These are phyloP conservation scores for Drosophila truncata DNA, from an alignment of 1,140 invertebrate species.

Conservation along the genomic window DNA sequence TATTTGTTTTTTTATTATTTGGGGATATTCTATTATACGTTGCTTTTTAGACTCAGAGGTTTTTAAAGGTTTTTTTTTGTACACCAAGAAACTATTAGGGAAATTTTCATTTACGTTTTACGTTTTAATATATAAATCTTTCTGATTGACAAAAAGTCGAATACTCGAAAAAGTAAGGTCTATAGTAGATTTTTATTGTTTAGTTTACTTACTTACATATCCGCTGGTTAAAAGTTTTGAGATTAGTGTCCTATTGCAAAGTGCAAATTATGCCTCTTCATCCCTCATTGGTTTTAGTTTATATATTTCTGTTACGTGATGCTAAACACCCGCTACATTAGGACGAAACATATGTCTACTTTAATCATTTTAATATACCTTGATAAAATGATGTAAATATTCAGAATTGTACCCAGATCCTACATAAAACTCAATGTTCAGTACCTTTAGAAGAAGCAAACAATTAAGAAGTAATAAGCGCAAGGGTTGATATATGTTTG, in stretches of 20 bases:
- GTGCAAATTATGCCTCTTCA: too few relatives aligned
- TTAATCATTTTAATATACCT: too few relatives aligned
- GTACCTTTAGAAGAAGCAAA: neutral
- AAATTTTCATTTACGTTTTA: neutral
- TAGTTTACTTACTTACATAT: too few relatives aligned
- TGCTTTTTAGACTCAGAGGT: neutral
- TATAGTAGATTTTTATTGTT: neutral
- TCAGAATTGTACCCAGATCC: neutral
- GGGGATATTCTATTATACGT: neutral
- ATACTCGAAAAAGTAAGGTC: neutral
- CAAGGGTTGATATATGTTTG: constrained; percentile 9
- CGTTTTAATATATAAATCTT: too few relatives aligned
- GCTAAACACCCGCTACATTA: neutral
- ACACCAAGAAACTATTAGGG: neutral
- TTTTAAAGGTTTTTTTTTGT: neutral
- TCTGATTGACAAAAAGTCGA: neutral
- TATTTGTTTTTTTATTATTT: constrained; percentile 28
- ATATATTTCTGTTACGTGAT: neutral
- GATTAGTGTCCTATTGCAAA: neutral
- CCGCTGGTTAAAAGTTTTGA: neutral
- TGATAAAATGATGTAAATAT: neutral
- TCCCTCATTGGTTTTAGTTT: too few relatives aligned
- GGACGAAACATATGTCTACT: neutral
- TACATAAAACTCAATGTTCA: neutral
- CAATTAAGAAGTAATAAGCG: neutral